phyloP scores from a whole-genome alignment of 2,888 invertebrate genomes.

The Thecophora atra region DNA sequence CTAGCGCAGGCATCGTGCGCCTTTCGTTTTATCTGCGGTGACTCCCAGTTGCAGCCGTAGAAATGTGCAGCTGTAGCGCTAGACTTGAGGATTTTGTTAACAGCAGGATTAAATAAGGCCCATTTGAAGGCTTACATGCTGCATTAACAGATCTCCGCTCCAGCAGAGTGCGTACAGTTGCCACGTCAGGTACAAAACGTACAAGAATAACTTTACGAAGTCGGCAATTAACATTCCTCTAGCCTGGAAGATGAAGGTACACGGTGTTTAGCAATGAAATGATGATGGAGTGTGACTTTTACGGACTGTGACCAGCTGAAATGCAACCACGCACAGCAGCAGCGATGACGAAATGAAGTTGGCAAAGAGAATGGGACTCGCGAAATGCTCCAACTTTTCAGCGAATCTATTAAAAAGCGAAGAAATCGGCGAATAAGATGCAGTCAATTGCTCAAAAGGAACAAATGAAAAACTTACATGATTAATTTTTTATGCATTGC shows the following conservation, averaged over 20 bases:
- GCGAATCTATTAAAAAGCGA: slow-evolving; percentile 53
- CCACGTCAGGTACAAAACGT: slow-evolving; percentile 60
- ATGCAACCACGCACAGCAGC: slow-evolving; percentile 65
- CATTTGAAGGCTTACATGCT: slow-evolving; percentile 52
- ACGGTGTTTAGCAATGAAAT: neutral
- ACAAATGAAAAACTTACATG: slow-evolving; percentile 48
- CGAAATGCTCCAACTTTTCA: slow-evolving; percentile 58
- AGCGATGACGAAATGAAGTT: slow-evolving; percentile 63
- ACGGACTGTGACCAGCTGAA: slow-evolving; percentile 60
- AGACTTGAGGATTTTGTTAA: slow-evolving; percentile 48
- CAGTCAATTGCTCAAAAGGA: neutral
- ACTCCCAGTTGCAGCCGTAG: slow-evolving; percentile 59
- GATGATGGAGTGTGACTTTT: neutral
- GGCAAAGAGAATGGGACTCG: slow-evolving; percentile 61
- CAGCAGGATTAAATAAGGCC: neutral
- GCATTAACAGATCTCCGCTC: slow-evolving; percentile 63
- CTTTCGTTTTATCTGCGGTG: slow-evolving; percentile 42
- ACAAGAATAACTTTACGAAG: slow-evolving; percentile 61
- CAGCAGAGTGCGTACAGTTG: slow-evolving; percentile 63
- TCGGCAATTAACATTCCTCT: slow-evolving; percentile 62
- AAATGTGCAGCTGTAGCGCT: slow-evolving; percentile 55
- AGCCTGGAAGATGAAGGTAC: slow-evolving; percentile 42
- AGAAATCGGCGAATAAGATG: no score
- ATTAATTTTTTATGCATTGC: slow-evolving; percentile 58
- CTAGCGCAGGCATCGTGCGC: neutral